Conservation (phyloP, 2,888 invertebrate genomes). For the Diadegma fenestrale region DNA sequence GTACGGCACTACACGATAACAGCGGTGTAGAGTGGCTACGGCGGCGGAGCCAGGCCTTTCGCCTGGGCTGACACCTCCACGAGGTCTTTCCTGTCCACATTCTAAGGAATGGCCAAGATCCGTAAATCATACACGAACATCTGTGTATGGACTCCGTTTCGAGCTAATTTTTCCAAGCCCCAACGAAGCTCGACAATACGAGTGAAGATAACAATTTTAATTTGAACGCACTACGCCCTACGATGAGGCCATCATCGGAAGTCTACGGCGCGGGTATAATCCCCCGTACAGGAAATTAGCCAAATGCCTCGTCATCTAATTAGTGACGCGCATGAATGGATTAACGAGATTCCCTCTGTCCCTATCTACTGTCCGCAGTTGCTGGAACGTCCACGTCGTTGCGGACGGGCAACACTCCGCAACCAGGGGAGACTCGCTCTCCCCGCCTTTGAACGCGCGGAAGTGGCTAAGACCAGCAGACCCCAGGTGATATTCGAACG, state of each 20-base stretch:
- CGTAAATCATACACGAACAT: neutral
- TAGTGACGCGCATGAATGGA: no score
- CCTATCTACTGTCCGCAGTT: no score
- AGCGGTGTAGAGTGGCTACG: neutral
- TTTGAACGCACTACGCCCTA: neutral
- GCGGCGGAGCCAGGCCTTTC: neutral
- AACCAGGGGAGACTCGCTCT: no score
- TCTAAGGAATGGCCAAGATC: neutral
- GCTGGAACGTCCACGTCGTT: no score
- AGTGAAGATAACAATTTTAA: no score
- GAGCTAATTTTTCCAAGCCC: slow-evolving; percentile 5
- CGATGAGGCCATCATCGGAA: slow-evolving; percentile 1
- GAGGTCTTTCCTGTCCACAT: slow-evolving; percentile 3
- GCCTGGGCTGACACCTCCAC: slow-evolving; percentile 1
- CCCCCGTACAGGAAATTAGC: slow-evolving; percentile 10
- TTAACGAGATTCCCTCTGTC: no score
- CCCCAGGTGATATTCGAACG: no score
- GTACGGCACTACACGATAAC: neutral
- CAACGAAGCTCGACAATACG: neutral
- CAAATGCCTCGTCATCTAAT: slow-evolving; percentile 49
- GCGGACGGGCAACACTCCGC: no score
- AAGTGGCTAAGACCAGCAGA: no score
- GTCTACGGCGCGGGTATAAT: neutral
- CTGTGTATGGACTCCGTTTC: neutral
- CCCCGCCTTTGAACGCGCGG: no score